phyloP scores from a whole-genome alignment of 2,113 vertebrate genomes.

The Lontra canadensis region DNA sequence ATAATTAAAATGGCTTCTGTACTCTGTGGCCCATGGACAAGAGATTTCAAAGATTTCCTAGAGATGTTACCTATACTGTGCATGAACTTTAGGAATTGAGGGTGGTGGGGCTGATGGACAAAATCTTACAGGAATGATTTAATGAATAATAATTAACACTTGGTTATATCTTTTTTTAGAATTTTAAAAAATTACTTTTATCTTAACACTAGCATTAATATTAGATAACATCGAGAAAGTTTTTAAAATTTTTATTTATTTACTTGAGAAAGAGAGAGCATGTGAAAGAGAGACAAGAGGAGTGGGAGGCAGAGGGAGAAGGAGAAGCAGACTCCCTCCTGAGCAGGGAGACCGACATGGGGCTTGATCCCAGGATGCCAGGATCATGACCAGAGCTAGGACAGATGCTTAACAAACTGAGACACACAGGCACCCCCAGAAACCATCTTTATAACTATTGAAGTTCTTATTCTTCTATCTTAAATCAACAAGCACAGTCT shows the following conservation, averaged over 20 bases:
- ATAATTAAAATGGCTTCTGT: background rate
- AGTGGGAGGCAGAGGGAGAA: too few relatives aligned
- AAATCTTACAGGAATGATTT: background rate
- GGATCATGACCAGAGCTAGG: too few relatives aligned
- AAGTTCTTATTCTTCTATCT: background rate
- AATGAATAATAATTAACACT: background rate
- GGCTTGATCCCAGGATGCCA: too few relatives aligned
- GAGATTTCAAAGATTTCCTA: background rate
- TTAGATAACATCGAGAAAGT: background rate
- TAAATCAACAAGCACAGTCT: background rate
- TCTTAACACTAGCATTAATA: background rate
- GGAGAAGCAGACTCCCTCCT: too few relatives aligned
- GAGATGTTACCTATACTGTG: background rate
- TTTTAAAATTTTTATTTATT: background rate
- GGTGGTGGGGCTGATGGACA: accelerated
- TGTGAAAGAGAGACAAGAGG: too few relatives aligned
- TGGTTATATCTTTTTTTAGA: background rate
- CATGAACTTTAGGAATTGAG: background rate
- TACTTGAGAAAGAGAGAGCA: too few relatives aligned
- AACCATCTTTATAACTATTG: background rate
- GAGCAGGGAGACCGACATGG: too few relatives aligned
- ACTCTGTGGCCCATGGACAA: background rate
- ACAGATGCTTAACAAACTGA: too few relatives aligned
- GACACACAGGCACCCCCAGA: too few relatives aligned
- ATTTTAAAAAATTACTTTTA: background rate